Conservation (phyloP, 2,888 invertebrate species). For the Xestia rhomboidea region DNA sequence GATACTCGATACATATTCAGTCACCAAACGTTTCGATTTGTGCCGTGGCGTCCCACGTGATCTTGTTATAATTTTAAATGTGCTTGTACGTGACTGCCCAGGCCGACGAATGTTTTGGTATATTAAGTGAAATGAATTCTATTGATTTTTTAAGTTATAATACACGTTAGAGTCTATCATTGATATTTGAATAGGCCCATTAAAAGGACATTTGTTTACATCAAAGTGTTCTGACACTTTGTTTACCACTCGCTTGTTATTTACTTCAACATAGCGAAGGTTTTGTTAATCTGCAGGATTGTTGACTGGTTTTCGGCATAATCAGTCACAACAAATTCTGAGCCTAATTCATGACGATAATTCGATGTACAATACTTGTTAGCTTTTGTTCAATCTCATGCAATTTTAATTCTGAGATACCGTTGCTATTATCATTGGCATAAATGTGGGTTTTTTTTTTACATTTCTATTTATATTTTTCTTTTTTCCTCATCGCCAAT, state of each 20-base stretch:
- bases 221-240: neutral
- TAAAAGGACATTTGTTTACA: neutral
- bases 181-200: conserved; percentile 30
- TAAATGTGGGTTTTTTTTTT: conserved; percentile 4
- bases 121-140: conserved; percentile 58
- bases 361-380: neutral
- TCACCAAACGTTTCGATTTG: conserved; percentile 50
- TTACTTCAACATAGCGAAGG: neutral
- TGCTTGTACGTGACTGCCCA: conserved; percentile 41
- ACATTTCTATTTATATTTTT: conserved; percentile 1
- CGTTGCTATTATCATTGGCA: neutral
- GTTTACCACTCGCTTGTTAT: neutral
- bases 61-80: conserved; percentile 72
- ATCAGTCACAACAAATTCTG: conserved; percentile 1
- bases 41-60: conserved; percentile 74
- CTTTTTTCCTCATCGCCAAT: neutral
- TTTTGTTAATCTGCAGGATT: neutral
- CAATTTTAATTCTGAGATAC: neutral
- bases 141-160: conserved; percentile 52
- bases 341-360: neutral
- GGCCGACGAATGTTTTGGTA: conserved; percentile 57
- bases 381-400: conserved; percentile 2
- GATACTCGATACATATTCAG: conserved; percentile 60
- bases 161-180: conserved; percentile 23
- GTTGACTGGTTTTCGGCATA: conserved; percentile 13